Evolutionary conservation across 2,888 invertebrate genomes (phyloP).

Genomic region (Parnassius apollo): DNA sequence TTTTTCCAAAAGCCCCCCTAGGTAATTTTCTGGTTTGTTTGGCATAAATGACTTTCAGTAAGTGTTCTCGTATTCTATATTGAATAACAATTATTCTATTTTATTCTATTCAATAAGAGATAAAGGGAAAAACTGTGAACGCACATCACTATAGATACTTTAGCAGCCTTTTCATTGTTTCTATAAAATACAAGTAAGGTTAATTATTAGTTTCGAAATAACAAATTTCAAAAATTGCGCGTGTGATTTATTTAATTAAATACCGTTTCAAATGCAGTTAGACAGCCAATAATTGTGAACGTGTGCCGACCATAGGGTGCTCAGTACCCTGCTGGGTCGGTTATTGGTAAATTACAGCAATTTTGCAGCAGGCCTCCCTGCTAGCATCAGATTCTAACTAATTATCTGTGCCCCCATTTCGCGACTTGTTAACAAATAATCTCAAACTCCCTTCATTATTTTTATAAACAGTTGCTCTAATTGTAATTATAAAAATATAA

Average conservation of each 20-base stretch:
- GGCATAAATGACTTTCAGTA: too few relatives aligned
- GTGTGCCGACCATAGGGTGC: conserved; percentile 20
- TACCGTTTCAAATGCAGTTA: conserved; percentile 19
- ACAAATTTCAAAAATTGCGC: neutral
- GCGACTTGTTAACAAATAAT: conserved; percentile 15
- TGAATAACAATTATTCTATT: too few relatives aligned
- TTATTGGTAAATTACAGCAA: conserved; percentile 36
- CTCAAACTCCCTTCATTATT: neutral
- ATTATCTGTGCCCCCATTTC: conserved; percentile 21
- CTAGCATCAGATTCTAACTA: conserved; percentile 14
- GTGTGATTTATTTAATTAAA: conserved; percentile 15
- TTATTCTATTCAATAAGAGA: too few relatives aligned
- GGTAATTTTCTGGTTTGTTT: too few relatives aligned
- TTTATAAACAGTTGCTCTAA: too few relatives aligned
- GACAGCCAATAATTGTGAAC: conserved; percentile 17
- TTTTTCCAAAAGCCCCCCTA: too few relatives aligned
- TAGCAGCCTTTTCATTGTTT: too few relatives aligned
- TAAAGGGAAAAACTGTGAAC: too few relatives aligned
- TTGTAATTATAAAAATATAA: too few relatives aligned
- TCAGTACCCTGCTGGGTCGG: conserved; percentile 23
- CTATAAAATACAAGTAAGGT: neutral
- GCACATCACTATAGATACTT: too few relatives aligned
- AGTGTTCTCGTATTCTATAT: too few relatives aligned
- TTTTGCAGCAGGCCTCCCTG: conserved; percentile 21
- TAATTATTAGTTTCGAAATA: neutral